Base-by-base conservation (phyloP, 2,113 vertebrate species). In the Rhinogobius similis region DNA sequence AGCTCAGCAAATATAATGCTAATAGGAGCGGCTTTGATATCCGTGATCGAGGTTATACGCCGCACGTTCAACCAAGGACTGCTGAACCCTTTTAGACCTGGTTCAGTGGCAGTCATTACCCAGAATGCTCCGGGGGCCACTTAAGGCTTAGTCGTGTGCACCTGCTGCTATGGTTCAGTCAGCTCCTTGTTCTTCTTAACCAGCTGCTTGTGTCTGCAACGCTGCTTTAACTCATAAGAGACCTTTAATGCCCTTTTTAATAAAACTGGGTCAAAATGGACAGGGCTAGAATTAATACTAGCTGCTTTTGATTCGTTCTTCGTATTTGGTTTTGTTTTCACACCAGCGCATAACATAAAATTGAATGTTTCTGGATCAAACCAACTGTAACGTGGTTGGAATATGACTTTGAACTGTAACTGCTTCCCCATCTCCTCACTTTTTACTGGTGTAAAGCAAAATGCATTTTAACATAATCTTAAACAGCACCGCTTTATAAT, bases 1-100 rank as follows among this genome's bases (percentile, higher is more conserved):
- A 65, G 62, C 48, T 78, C 66, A 75, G 81, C 76, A 76, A 82
- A 75, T 71, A 70, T 56, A 82, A 82, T 43, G 68, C 24, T 78
- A 72, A 75, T 75, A 41, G 38, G 29, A 39, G 10, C 27, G 64
- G 50, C 65, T 80, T 70, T 78, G 73, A 75, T 36, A 14, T 58
- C 18, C 23, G 24, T 41, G 61, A 50, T 75, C 46, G 73, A 70
- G 77, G 62, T 69, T 62, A 41, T 23, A 61, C 26, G 52, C 66
- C 29, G 62, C 67, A 10, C n/a, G n/a, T 66, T 53, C 43, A 58
- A 26, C 65, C 10, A 59, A 65, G 38, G 48, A 46, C 64, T 58
- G 18, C 58, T 38, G 58, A 61, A 38, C 58, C 29, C 29, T 61
- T 36, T 61, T 36, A 61, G 58, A 36, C 58, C 58, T 36, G 18